A percentile compares a stretch with the other conserved stretches of the same genome.
Evolutionary conservation across 2,797 vertebrate genomes (phyloP).

Genomic region (Tiaroga cobitis): DNA sequence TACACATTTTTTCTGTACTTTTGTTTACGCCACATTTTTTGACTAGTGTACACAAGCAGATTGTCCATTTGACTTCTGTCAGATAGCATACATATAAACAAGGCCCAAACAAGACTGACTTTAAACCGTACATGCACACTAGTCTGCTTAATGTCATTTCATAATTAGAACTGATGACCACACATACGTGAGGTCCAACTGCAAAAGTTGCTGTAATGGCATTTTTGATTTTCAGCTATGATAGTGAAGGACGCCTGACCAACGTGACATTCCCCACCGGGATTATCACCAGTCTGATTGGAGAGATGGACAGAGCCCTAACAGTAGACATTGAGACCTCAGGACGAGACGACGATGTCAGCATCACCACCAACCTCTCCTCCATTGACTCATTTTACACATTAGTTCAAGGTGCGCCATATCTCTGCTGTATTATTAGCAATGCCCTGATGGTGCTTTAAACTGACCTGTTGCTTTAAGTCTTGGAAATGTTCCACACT

Average conservation of each 20-base stretch:
- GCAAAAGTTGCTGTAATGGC: neutral
- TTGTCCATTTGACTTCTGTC: slow-evolving; percentile 11
- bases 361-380: slow-evolving; percentile 96
- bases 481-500: slow-evolving; percentile 39
- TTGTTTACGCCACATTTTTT: neutral
- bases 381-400: slow-evolving; percentile 98
- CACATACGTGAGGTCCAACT: neutral
- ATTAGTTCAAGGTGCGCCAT: slow-evolving; percentile 89
- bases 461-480: slow-evolving; percentile 32
- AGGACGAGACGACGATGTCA: slow-evolving; percentile 94
- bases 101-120: neutral
- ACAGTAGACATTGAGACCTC: slow-evolving; percentile 96
- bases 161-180: neutral
- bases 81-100: neutral
- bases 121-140: neutral
- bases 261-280: slow-evolving; percentile 98
- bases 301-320: slow-evolving; percentile 95
- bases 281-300: slow-evolving; percentile 93
- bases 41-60: neutral
- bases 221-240: slow-evolving; percentile 81
- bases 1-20: neutral
- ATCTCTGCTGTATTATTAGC: slow-evolving; percentile 18
- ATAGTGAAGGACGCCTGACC: slow-evolving; percentile 95
- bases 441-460: slow-evolving; percentile 10
- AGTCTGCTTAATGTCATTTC: neutral